Conservation (phyloP, 2,113 vertebrate species). For the Egretta garzetta region DNA sequence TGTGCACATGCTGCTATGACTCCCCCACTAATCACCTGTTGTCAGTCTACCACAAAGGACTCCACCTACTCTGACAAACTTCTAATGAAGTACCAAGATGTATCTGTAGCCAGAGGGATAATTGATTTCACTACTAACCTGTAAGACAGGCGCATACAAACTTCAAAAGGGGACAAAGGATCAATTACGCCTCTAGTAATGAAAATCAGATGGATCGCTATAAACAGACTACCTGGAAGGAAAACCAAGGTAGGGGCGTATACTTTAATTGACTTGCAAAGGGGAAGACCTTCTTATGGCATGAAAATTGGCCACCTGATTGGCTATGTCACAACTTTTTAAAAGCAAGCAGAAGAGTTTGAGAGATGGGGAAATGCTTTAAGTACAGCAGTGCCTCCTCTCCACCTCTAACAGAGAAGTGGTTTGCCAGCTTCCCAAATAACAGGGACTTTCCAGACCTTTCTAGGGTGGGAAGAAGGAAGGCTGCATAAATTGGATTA, state of each 20-base stretch:
- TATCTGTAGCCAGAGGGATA: background rate
- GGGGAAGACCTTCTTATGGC: background rate
- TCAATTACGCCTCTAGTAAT: background rate
- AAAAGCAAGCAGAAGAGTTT: background rate
- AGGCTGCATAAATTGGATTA: background rate
- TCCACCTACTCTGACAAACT: background rate
- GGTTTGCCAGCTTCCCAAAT: background rate
- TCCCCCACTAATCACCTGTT: background rate
- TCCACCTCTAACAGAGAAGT: background rate
- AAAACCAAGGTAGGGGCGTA: background rate
- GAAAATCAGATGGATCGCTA: background rate
- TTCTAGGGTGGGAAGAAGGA: background rate
- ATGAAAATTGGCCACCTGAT: background rate
- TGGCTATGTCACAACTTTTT: background rate
- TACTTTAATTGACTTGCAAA: background rate
- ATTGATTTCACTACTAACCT: background rate
- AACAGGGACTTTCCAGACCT: background rate
- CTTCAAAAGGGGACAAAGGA: background rate
- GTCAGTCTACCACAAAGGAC: background rate
- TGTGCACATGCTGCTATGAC: background rate
- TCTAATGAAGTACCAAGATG: background rate
- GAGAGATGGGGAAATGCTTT: background rate
- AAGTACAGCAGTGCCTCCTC: background rate
- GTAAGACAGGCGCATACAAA: background rate
- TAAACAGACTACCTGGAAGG: background rate